Percentiles rank a stretch among this genome's conserved stretches.
These are phyloP conservation scores for Porites divaricata DNA, from an alignment of 92 coral and sea anemone genomes.

Conservation along the genomic window DNA sequence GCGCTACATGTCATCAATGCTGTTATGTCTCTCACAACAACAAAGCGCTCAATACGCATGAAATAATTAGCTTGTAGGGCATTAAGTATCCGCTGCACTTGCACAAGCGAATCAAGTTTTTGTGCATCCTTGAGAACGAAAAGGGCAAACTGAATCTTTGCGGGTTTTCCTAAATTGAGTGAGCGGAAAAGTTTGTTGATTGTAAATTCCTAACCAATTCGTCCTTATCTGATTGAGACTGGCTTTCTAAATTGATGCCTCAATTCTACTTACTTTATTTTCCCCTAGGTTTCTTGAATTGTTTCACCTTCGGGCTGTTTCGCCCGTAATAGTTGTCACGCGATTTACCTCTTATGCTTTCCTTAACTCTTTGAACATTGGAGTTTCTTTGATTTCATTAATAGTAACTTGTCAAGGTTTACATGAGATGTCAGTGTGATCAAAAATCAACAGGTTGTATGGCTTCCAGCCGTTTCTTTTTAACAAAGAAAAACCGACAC, in stretches of 20 bases:
- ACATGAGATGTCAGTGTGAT: conserved; percentile 31
- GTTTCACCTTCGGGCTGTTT: not conserved
- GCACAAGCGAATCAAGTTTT: too few species aligned
- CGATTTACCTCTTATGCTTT: too few species aligned
- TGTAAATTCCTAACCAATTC: conserved; percentile 13
- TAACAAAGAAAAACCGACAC: conserved; percentile 80
- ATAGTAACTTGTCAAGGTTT: not conserved
- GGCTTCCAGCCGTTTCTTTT: conserved; percentile 62
- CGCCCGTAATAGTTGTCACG: too few species aligned
- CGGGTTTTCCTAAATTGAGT: conserved; percentile 2
- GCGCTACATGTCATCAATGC: conserved; percentile 62
- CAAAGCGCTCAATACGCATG: conserved; percentile 11
- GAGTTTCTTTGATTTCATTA: not conserved
- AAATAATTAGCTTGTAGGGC: not conserved
- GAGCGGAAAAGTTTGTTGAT: conserved; percentile 22
- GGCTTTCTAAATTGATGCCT: conserved; percentile 14
- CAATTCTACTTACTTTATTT: not conserved
- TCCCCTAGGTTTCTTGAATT: not conserved
- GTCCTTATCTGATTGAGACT: conserved; percentile 40
- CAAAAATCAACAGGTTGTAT: conserved; percentile 38
- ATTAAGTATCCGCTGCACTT: too few species aligned
- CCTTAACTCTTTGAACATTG: not conserved
- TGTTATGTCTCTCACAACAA: conserved; percentile 14
- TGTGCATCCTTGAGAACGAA: not conserved
- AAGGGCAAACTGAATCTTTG: not conserved